These are phyloP conservation scores for Drosophila buzzatii DNA, from an alignment of 2,888 invertebrate species.

Conservation along the genomic window DNA sequence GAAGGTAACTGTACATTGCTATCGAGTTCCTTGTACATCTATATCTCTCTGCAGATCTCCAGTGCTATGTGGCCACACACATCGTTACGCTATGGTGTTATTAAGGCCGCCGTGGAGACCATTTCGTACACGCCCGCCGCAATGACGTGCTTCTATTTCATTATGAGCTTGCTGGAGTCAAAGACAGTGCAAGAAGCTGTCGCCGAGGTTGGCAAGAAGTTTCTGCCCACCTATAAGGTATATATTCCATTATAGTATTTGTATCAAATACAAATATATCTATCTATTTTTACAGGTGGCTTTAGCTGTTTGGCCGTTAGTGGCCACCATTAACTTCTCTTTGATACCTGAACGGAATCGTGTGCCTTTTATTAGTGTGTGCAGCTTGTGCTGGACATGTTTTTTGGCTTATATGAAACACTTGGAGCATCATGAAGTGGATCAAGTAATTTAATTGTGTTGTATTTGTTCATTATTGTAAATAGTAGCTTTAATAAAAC, in stretches of 20 bases:
- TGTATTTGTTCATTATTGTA: slow-evolving; percentile 19
- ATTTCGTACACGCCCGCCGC: slow-evolving; percentile 91
- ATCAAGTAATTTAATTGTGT: slow-evolving; percentile 53
- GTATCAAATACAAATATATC: background rate
- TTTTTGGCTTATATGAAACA: slow-evolving; percentile 93
- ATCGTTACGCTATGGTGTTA: slow-evolving; percentile 89
- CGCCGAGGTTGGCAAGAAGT: slow-evolving; percentile 90
- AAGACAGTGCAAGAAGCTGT: slow-evolving; percentile 88
- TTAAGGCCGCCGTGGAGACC: slow-evolving; percentile 92
- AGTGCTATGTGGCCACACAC: slow-evolving; percentile 91
- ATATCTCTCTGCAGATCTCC: slow-evolving; percentile 83
- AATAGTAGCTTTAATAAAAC: slow-evolving; percentile 38
- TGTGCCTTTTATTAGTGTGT: slow-evolving; percentile 90
- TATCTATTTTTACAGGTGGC: slow-evolving; percentile 86
- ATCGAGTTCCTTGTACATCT: background rate
- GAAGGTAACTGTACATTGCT: slow-evolving; percentile 85
- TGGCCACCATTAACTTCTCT: slow-evolving; percentile 91
- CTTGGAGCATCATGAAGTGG: slow-evolving; percentile 85
- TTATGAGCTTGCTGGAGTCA: slow-evolving; percentile 91
- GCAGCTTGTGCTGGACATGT: slow-evolving; percentile 91
- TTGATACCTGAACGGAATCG: slow-evolving; percentile 90
- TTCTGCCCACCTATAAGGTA: slow-evolving; percentile 89
- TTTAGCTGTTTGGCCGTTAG: slow-evolving; percentile 89
- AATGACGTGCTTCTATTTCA: slow-evolving; percentile 91
- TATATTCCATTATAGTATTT: background rate